phyloP scores from a whole-genome alignment of 2,113 vertebrate genomes.

The Nannospalax galili region DNA sequence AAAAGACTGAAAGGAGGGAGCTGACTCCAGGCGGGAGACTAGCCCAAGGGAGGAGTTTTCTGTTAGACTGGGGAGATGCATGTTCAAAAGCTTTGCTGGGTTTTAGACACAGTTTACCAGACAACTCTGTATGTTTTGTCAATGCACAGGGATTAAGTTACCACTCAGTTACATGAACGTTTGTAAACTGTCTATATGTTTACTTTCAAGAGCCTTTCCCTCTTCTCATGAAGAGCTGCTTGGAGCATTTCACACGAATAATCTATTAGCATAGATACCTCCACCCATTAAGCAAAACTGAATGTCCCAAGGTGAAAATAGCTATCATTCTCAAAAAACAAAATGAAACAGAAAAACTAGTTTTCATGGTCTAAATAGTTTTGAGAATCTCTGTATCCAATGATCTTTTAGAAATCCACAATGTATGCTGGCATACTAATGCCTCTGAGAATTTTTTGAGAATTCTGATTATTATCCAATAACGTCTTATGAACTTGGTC shows the following conservation, averaged over 20 bases:
- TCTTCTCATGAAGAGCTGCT: not conserved
- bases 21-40: not conserved
- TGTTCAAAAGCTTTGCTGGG: not conserved
- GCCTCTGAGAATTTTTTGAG: conserved; percentile 3
- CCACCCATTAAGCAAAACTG: conserved; percentile 14
- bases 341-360: not conserved
- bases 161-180: not conserved
- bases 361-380: not conserved
- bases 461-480: conserved; percentile 4
- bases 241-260: not conserved
- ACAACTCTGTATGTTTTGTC: not conserved
- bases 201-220: not conserved
- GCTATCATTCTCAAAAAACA: not conserved
- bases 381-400: not conserved
- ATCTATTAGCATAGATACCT: not conserved
- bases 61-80: not conserved
- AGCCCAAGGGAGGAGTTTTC: not conserved
- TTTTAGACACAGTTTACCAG: not conserved
- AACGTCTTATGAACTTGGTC: conserved; percentile 34
- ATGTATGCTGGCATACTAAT: not conserved
- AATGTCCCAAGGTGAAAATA: not conserved
- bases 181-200: not conserved
- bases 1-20: not conserved
- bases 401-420: not conserved
- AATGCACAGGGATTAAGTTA: not conserved